These are phyloP conservation scores for Aphrophora alni DNA, from an alignment of 2,888 invertebrate species.

Conservation along the genomic window DNA sequence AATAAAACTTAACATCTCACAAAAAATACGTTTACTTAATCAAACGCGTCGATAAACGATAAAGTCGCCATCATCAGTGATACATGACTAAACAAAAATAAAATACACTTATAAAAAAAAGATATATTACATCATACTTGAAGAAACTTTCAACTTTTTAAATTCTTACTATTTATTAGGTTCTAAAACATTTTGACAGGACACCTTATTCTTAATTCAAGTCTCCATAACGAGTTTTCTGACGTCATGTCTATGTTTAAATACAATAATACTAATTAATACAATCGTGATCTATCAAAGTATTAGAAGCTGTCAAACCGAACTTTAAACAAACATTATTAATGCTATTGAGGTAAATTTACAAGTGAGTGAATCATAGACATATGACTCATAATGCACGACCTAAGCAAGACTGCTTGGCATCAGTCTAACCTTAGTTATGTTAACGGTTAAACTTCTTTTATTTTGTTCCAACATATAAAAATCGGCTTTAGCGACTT, in stretches of 20 bases:
- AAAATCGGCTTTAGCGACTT: no score
- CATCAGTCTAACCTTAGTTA: background rate
- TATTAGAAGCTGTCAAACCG: background rate
- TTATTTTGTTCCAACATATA: no score
- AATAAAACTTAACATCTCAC: no score
- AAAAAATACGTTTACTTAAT: no score
- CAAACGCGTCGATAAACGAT: no score
- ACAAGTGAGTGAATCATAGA: background rate
- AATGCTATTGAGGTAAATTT: background rate
- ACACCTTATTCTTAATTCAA: background rate
- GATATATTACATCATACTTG: no score
- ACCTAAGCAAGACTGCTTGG: background rate
- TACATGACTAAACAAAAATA: no score
- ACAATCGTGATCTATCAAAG: background rate
- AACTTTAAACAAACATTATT: background rate
- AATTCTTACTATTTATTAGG: no score
- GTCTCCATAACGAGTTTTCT: background rate
- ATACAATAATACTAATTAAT: background rate
- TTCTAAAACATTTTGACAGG: background rate
- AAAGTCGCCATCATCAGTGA: no score
- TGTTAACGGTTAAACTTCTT: no score
- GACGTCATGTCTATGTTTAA: background rate
- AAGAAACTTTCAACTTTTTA: no score
- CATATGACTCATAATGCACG: background rate
- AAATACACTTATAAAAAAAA: no score